Conservation (phyloP, 1,140 invertebrate species). For the Mercenaria mercenaria region DNA sequence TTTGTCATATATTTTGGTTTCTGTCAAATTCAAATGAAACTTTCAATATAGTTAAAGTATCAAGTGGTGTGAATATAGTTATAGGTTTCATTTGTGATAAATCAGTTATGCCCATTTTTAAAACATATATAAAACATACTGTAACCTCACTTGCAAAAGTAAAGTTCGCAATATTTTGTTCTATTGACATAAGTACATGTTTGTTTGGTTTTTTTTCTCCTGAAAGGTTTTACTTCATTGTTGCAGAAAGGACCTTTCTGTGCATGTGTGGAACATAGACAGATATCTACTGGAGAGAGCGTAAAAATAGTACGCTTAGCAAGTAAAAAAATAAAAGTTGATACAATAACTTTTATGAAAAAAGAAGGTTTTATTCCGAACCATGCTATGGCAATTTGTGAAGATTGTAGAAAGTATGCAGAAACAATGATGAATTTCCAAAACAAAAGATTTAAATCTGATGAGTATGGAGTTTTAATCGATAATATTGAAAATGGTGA, state of each 20-base stretch:
- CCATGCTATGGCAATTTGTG: background rate
- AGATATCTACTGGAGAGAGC: background rate
- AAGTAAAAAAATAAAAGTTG: conserved; percentile 6
- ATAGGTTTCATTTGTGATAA: too few relatives aligned
- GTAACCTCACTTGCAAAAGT: too few relatives aligned
- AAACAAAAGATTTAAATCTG: background rate
- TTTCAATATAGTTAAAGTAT: too few relatives aligned
- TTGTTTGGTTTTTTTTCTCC: too few relatives aligned
- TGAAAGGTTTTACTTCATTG: too few relatives aligned
- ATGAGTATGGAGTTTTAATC: background rate
- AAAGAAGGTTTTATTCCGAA: background rate
- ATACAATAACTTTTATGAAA: background rate
- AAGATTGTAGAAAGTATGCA: background rate
- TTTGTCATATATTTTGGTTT: too few relatives aligned
- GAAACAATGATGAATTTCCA: background rate
- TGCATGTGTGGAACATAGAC: background rate
- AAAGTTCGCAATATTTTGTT: too few relatives aligned
- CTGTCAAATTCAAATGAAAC: too few relatives aligned
- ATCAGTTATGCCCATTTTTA: too few relatives aligned
- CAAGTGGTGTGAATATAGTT: too few relatives aligned
- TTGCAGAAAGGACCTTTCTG: background rate
- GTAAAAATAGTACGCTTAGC: background rate
- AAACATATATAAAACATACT: too few relatives aligned
- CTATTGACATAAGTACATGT: too few relatives aligned
- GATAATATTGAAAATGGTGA: background rate